Conservation (phyloP, 1,140 invertebrate genomes). For the Rhynchophorus ferrugineus region DNA sequence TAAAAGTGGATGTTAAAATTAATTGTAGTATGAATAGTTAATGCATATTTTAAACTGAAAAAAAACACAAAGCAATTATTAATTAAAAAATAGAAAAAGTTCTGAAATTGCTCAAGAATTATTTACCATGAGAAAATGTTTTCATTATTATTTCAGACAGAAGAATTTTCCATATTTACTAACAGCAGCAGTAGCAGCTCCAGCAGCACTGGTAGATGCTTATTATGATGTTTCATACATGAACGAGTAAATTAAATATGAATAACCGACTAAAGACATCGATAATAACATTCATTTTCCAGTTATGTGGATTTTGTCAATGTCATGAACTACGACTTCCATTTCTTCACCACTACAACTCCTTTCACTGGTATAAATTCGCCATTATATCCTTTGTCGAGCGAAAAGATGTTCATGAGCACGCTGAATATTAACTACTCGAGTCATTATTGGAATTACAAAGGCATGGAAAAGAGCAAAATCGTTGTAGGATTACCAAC, state of each 20-base stretch:
- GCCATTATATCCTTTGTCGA: conserved; percentile 55
- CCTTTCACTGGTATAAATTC: conserved; percentile 80
- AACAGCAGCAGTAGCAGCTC: conserved; percentile 69
- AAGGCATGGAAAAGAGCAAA: conserved; percentile 76
- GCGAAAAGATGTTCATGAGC: conserved; percentile 57
- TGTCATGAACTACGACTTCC: conserved; percentile 86
- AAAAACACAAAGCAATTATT: too few species aligned
- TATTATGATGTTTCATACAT: conserved; percentile 70
- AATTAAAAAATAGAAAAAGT: background rate
- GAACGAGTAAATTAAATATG: conserved; percentile 51
- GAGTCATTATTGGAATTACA: conserved; percentile 66
- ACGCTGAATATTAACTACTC: conserved; percentile 80
- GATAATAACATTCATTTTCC: conserved; percentile 27
- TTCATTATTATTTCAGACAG: conserved; percentile 38
- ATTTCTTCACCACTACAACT: conserved; percentile 65
- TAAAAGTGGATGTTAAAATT: too few species aligned
- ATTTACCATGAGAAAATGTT: too few species aligned
- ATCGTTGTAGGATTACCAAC: conserved; percentile 83
- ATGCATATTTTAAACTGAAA: too few species aligned
- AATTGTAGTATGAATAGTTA: too few species aligned
- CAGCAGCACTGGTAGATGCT: conserved; percentile 59
- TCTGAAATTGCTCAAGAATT: too few species aligned
- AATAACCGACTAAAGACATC: too few species aligned
- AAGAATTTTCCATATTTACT: conserved; percentile 53
- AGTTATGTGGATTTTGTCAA: conserved; percentile 77